phyloP scores from a whole-genome alignment of 2,888 invertebrate species.

The Morinoia aosen region DNA sequence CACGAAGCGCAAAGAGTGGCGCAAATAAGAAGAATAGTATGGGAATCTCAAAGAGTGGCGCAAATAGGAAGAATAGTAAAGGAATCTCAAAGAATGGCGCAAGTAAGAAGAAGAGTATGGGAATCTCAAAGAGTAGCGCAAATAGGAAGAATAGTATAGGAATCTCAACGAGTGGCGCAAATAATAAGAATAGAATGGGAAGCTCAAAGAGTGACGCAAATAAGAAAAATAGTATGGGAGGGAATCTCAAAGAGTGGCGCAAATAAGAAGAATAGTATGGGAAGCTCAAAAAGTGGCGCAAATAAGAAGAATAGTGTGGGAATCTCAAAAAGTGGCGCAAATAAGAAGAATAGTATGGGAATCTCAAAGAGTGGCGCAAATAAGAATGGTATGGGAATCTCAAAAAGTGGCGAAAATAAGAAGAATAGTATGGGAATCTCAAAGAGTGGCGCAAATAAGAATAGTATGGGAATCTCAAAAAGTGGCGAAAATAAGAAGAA shows the following conservation, averaged over 20 bases:
- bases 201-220: too few species aligned
- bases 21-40: neutral
- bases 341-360: neutral
- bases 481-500: neutral
- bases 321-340: neutral
- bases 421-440: too few species aligned
- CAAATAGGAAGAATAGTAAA: neutral
- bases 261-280: too few species aligned
- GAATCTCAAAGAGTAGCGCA: neutral
- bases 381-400: neutral
- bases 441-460: too few species aligned
- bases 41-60: neutral
- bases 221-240: too few species aligned
- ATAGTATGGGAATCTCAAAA: neutral
- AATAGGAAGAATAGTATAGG: slow-evolving; percentile 16
- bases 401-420: too few species aligned
- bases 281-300: too few species aligned
- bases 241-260: neutral
- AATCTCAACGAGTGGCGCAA: too few species aligned
- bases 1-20: neutral
- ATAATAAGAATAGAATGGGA: too few species aligned
- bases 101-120: neutral
- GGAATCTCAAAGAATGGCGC: neutral
- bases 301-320: slow-evolving; percentile 8
- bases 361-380: neutral